These are phyloP conservation scores for Entomyzon cyanotis DNA, from an alignment of 2,113 vertebrate genomes.

Conservation along the genomic window DNA sequence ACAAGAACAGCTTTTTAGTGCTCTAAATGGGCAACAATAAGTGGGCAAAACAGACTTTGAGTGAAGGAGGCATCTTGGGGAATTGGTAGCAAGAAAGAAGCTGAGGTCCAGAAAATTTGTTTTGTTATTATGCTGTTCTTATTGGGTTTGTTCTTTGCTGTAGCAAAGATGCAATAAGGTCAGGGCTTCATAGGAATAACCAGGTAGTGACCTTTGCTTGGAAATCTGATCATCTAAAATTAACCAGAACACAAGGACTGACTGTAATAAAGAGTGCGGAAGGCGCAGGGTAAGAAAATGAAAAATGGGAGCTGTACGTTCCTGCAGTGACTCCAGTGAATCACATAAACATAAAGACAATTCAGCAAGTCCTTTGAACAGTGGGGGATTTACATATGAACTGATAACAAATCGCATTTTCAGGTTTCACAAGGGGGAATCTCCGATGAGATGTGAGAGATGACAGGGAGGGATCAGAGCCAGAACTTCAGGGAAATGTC, in stretches of 20 bases:
- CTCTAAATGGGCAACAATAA: not conserved
- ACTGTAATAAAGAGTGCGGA: not conserved
- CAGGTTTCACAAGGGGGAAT: not conserved
- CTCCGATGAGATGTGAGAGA: not conserved
- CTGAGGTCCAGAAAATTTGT: not conserved
- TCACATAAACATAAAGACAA: not conserved
- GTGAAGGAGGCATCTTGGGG: not conserved
- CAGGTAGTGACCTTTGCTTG: not conserved
- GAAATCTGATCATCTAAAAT: not conserved
- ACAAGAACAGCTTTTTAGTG: not conserved
- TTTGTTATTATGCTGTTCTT: not conserved
- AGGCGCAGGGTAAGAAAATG: not conserved
- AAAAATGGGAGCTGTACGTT: accelerated
- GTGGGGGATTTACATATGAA: not conserved
- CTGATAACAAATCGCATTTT: not conserved
- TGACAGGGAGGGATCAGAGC: not conserved
- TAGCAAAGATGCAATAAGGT: not conserved
- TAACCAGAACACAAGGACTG: not conserved
- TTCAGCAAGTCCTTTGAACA: not conserved
- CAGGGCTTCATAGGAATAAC: not conserved
- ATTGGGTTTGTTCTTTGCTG: not conserved
- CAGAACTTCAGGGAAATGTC: not conserved
- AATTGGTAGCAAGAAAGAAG: not conserved
- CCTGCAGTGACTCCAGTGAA: not conserved
- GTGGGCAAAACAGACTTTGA: not conserved